These are phyloP conservation scores for Pardalotus punctatus DNA, from an alignment of 2,113 vertebrate genomes.

Conservation along the genomic window DNA sequence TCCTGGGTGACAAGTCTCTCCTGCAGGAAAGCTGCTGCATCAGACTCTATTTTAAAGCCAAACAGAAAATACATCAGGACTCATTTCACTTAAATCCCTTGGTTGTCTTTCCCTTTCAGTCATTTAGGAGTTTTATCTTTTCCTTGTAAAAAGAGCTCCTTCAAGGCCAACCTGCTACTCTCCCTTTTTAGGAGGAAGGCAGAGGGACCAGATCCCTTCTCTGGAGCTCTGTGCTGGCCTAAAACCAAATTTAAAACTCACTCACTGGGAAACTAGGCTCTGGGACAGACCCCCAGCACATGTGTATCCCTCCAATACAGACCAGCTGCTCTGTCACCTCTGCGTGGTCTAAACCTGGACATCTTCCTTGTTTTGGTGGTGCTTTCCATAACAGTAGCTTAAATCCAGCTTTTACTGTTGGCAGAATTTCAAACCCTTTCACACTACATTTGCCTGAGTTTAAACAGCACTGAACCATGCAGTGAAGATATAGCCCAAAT, in stretches of 20 bases:
- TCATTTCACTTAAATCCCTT: not conserved
- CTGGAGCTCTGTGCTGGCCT: not conserved
- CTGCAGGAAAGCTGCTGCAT: not conserved
- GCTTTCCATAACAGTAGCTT: not conserved
- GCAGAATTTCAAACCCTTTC: not conserved
- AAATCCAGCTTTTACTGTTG: not conserved
- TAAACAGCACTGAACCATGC: not conserved
- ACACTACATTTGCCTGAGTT: not conserved
- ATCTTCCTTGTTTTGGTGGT: not conserved
- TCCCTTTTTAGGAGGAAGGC: not conserved
- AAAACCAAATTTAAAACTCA: not conserved
- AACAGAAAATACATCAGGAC: not conserved
- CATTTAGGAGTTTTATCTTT: not conserved
- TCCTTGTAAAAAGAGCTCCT: not conserved
- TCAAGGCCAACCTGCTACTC: not conserved
- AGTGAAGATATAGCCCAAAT: not conserved
- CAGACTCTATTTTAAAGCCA: not conserved
- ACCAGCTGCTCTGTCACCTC: not conserved
- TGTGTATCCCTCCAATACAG: fast-evolving
- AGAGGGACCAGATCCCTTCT: not conserved
- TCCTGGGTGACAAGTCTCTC: not conserved
- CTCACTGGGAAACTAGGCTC: fast-evolving
- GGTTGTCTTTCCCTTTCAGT: not conserved
- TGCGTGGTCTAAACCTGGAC: not conserved
- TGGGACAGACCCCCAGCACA: not conserved